Evolutionary conservation across 2,888 invertebrate genomes (phyloP).

Genomic region (Drosophila anceps): DNA sequence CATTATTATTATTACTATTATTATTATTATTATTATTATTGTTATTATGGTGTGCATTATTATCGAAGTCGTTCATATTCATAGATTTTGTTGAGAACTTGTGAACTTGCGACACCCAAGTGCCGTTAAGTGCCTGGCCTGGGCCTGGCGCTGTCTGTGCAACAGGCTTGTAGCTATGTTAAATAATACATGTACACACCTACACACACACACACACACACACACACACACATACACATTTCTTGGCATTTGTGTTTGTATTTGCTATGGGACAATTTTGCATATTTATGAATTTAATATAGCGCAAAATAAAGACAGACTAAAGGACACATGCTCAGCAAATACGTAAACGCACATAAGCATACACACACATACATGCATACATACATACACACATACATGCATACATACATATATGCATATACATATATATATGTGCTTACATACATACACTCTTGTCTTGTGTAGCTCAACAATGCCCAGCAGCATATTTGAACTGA

Average conservation of each 20-base stretch:
- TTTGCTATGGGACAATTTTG: constrained; percentile 60
- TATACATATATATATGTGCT: neutral
- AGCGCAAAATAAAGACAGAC: constrained; percentile 74
- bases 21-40: constrained; percentile 38
- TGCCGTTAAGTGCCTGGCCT: constrained; percentile 58
- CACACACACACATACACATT: constrained; percentile 13
- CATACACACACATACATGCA: neutral
- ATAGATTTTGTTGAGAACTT: constrained; percentile 34
- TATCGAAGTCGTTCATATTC: constrained; percentile 35
- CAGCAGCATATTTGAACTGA: constrained; percentile 3
- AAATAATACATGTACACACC: constrained; percentile 3
- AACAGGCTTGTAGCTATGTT: constrained; percentile 33
- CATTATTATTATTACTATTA: constrained; percentile 38
- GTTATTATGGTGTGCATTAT: no score
- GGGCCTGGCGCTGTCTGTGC: constrained; percentile 7
- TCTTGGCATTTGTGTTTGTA: constrained; percentile 25
- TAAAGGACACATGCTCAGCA: constrained; percentile 28
- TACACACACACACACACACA: constrained; percentile 12
- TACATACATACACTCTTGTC: neutral
- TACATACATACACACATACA: neutral
- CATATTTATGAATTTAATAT: constrained; percentile 81
- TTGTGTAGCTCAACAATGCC: neutral
- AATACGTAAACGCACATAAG: neutral
- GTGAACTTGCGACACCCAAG: constrained; percentile 48
- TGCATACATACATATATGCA: neutral